Evolutionary conservation across 1,140 invertebrate genomes (phyloP), one percentile per base, ranked within the genome.

Genomic region (Papilio polyxenes): DNA sequence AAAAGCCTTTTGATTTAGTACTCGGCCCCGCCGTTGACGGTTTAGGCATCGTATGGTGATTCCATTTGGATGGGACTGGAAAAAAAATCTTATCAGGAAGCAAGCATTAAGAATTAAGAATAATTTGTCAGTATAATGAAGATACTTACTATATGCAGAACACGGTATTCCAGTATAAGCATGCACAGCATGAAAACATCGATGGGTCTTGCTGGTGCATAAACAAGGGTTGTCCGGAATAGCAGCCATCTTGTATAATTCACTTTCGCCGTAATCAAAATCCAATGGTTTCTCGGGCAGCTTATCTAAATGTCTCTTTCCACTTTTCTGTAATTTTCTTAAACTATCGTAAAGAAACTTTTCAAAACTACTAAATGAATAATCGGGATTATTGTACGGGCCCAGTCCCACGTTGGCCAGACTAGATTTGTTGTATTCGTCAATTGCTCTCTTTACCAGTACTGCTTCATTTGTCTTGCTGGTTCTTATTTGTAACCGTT

Each of bases 261-360:
- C 92, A 82, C 92, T 94, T 78, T 94, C 93, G 72, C 93, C 93
- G 20, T 94, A 94, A 81, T 94, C 93, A 88, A 94, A 95, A 79
- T 95, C 94, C 15, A 94, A 89, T 76, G 95, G 92, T 44, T 94
- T 95, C 85, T 95, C 93, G 6, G 96, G 96, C 40, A 97, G 88
- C 83, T 96, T 96, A 83, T 95, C 95, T 80, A 97, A 90, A 91
- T 97, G 93, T 87, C 95, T 93, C 88, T 95, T 95, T 81, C 95
- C 95, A 85, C 95, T 96, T 86, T 95, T 96, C 89, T 98, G 98
- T 49, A 98, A 90, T 84, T 97, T 96, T 86, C 97, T 95, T 9
- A 98, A 93, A 88, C 97, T 97, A 84, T 98, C 98, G 90, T 99
- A 99, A 0, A 99, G 94, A 93, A 98, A 99, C 86, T 97, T 96